Evolutionary conservation across 1,140 invertebrate genomes (phyloP).

Genomic region (Drosophila elegans): DNA sequence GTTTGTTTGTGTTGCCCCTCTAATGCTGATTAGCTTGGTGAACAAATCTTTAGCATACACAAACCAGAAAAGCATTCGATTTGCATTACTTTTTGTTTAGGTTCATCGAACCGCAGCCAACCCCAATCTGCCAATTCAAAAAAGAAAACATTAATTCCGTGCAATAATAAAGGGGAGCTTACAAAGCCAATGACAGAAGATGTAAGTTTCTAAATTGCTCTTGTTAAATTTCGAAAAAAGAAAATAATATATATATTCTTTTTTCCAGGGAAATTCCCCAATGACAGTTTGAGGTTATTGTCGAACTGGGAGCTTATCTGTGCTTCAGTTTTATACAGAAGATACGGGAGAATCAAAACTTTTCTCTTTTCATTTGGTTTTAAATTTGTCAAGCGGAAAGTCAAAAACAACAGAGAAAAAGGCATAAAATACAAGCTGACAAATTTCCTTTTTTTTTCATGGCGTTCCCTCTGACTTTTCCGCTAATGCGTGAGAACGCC

Average conservation of each 20-base stretch:
- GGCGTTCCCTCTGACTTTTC: constrained; percentile 40
- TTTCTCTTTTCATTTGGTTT: constrained; percentile 72
- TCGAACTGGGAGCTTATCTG: constrained; percentile 41
- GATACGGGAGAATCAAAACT: constrained; percentile 29
- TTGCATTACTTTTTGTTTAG: constrained; percentile 62
- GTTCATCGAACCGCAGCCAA: constrained; percentile 69
- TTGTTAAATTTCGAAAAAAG: neutral
- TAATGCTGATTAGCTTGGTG: constrained; percentile 46
- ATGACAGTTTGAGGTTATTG: constrained; percentile 69
- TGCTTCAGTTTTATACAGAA: constrained; percentile 9
- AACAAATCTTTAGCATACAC: constrained; percentile 34
- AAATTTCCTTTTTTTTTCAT: constrained; percentile 18
- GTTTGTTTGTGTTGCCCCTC: constrained; percentile 24
- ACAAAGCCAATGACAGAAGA: constrained; percentile 8
- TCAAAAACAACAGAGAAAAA: constrained; percentile 52
- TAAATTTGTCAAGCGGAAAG: constrained; percentile 81
- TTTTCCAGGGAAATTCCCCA: constrained; percentile 29
- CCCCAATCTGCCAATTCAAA: constrained; percentile 65
- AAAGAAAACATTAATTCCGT: constrained; percentile 17
- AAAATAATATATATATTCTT: neutral
- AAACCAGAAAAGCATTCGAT: constrained; percentile 27
- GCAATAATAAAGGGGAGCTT: constrained; percentile 4
- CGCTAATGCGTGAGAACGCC: constrained; percentile 75
- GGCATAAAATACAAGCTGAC: constrained; percentile 28
- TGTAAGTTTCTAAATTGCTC: constrained; percentile 9